Base-by-base conservation (phyloP, 1,140 invertebrate species). In the Elysia chlorotica region DNA sequence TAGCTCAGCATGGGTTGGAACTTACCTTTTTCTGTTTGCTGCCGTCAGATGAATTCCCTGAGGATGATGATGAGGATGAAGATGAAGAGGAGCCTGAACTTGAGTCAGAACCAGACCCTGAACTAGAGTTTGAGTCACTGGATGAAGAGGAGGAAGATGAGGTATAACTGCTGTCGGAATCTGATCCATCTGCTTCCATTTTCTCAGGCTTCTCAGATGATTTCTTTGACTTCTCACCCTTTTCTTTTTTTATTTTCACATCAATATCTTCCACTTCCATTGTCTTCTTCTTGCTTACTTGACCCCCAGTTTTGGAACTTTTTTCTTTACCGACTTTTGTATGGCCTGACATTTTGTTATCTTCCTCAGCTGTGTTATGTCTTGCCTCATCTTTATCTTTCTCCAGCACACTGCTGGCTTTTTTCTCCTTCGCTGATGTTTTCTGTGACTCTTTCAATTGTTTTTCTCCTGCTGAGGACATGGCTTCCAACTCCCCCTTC, bases 101-200 rank as follows among this genome's bases (percentile, higher is more conserved):
- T 10, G 74, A 75, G 17, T 36, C 37, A 57, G 74, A 75, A 21
- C 65, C 36, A 28, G 74, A 75, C 17, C 65, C 53, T 48, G 73
- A 74, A 25, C 35, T 19, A 0, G 67, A 65, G 37, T 36, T 54
- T 10, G 73, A 74, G 0, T 65, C 68, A 63, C 67, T 67, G 48
- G 77, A 77, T n/a, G 66, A 62, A 33, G 76, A 76, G 23, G 59
- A 73, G 36, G 78, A 76, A 17, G 65, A 73, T n/a, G 73, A 76
- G 35, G 73, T 69, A 35, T 73, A 75, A 0, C 70, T 65, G 23
- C 53, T 71, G 30, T 65, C 63, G 19, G 69, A 72, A 2, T 67
- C 65, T 31, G 69, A 71, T 6, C 5, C 69, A 17, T 77, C 75
- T 28, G 74, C 70, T 21, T 77, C 77, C 54, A 73, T 70, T 17